Evolutionary conservation across 1,140 invertebrate genomes (phyloP).

Genomic region (Nylanderia fulva): DNA sequence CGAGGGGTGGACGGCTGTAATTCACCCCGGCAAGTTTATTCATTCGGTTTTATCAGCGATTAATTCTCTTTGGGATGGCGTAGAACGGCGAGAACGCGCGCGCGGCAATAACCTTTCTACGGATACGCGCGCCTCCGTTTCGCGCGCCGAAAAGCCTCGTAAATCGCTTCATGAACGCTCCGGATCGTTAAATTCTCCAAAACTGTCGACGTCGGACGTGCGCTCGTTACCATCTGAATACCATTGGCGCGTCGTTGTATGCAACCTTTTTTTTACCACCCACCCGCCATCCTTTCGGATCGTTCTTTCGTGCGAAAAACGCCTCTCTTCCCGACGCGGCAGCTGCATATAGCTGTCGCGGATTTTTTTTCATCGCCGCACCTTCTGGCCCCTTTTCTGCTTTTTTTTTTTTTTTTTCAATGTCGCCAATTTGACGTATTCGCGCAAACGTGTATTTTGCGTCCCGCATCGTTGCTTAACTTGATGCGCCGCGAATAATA

Average conservation of each 20-base stretch:
- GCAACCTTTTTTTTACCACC: background rate
- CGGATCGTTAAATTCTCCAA: conserved; percentile 60
- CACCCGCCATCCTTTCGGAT: background rate
- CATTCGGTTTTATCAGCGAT: conserved; percentile 51
- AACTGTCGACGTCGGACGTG: conserved; percentile 49
- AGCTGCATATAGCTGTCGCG: background rate
- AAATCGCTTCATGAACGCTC: conserved; percentile 51
- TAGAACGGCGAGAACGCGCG: background rate
- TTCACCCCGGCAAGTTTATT: conserved; percentile 24
- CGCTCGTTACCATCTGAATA: conserved; percentile 64
- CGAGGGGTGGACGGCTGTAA: background rate
- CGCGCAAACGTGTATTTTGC: conserved; percentile 2
- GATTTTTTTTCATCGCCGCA: background rate
- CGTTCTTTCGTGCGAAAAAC: conserved; percentile 31
- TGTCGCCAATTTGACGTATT: conserved; percentile 16
- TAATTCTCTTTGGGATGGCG: conserved; percentile 30
- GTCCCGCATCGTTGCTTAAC: background rate
- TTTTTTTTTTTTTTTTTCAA: conserved; percentile 1
- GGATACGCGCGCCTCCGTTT: background rate
- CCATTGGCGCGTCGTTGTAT: conserved; percentile 37
- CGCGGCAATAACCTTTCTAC: conserved; percentile 30
- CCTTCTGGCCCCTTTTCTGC: conserved; percentile 19
- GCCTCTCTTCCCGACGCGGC: background rate
- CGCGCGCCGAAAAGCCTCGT: conserved; percentile 49
- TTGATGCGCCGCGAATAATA: conserved; percentile 22